Conservation (phyloP, 2,888 invertebrate genomes). For the Pristionchus maxplancki region DNA sequence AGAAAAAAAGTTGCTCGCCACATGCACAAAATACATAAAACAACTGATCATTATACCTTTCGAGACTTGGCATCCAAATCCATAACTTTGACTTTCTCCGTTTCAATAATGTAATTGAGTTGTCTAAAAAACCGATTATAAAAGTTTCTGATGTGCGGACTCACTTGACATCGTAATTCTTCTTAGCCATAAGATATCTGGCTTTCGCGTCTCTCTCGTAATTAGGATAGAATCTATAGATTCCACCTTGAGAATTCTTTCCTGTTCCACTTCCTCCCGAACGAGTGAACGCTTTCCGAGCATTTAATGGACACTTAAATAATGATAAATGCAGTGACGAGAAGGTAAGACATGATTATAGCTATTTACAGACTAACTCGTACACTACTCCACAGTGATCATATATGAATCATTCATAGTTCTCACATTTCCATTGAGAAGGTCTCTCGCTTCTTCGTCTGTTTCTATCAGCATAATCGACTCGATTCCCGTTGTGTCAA, state of each 20-base stretch:
- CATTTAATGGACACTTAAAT: conserved; percentile 44
- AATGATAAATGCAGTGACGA: too few species aligned
- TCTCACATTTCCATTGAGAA: conserved; percentile 64
- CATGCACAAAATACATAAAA: neutral
- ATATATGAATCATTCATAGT: neutral
- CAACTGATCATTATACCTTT: neutral
- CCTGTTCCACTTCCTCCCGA: conserved; percentile 43
- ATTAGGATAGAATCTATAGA: conserved; percentile 42
- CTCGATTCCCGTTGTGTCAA: conserved; percentile 65
- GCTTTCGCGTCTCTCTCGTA: neutral
- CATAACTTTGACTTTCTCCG: neutral
- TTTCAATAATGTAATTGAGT: neutral
- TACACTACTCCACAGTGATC: neutral
- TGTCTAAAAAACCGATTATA: neutral
- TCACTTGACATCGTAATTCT: conserved; percentile 31
- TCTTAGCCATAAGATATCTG: neutral
- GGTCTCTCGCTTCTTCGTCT: conserved; percentile 65
- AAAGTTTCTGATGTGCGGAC: neutral
- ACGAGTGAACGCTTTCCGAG: neutral
- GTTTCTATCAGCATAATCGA: conserved; percentile 62
- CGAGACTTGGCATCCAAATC: neutral
- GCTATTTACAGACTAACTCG: neutral
- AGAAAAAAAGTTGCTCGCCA: too few species aligned
- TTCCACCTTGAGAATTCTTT: conserved; percentile 47
- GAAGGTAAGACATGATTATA: neutral